A percentile compares a stretch with the other conserved stretches of the same genome.
phyloP scores from a whole-genome alignment of 1,140 invertebrate genomes.

The Sogatella furcifera region DNA sequence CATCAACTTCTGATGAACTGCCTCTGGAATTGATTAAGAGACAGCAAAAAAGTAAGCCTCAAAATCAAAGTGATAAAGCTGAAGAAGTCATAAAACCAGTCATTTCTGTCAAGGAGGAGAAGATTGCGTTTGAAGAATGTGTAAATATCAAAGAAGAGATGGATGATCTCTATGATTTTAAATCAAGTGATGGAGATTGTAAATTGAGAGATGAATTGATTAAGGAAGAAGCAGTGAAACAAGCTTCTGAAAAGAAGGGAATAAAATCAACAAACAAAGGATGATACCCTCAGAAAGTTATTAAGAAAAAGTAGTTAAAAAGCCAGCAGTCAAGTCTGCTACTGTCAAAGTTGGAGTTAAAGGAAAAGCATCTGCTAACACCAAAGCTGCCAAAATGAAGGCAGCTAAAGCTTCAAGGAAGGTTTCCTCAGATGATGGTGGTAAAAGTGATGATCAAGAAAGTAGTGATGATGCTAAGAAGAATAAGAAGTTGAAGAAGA shows the following conservation, averaged over 20 bases:
- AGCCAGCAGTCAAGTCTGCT: background rate
- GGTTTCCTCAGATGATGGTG: slow-evolving; percentile 10
- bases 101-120: background rate
- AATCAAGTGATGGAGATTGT: background rate
- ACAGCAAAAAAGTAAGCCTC: background rate
- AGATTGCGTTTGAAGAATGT: background rate
- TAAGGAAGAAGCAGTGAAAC: slow-evolving; percentile 11
- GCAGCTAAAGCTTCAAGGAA: slow-evolving; percentile 6
- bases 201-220: slow-evolving; percentile 7
- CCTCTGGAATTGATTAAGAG: slow-evolving; percentile 7
- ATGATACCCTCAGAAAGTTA: background rate
- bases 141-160: slow-evolving; percentile 5
- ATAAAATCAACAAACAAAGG: background rate
- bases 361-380: background rate
- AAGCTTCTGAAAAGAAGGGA: background rate
- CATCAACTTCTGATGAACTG: slow-evolving; percentile 10
- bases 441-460: slow-evolving; percentile 16
- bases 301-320: slow-evolving; percentile 5
- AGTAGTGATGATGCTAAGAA: slow-evolving; percentile 9
- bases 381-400: slow-evolving; percentile 8
- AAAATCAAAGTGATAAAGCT: background rate
- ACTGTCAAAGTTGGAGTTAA: slow-evolving; percentile 1
- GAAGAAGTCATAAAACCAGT: background rate
- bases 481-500: slow-evolving; percentile 8
- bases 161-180: background rate